Evolutionary conservation across 2,888 invertebrate species (phyloP), one percentile per base, ranked within the genome.

Genomic region (Leptopilina syphax): DNA sequence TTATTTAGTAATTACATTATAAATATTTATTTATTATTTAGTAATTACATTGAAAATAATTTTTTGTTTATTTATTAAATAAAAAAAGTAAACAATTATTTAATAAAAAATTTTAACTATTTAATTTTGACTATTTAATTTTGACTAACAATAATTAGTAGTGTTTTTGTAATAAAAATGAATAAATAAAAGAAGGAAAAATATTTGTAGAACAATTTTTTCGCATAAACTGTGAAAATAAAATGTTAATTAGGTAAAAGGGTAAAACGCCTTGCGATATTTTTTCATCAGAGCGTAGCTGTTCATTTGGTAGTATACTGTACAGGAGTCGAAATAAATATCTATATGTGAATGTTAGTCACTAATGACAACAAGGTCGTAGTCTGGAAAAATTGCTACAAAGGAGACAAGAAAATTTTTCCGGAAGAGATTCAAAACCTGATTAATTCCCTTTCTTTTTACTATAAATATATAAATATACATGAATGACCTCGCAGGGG

Each of bases 261-360:
- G 18, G 18, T 18, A 57, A 12, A 60, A 60, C 60, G 60, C 60
- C 60, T 60, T 13, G 7, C 9, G n/a, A 18, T 60, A n/a, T 12
- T 60, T 68, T 50, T 70, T 24, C 7, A 3, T 24, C 12, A 24
- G 12, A 24, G 50, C 27, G 12, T 0, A 6, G 12, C 68, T 70
- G 68, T 70, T 47, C 6, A 70, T 50, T 70, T 7, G 68, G 50
- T 70, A 50, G 68, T 50, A 70, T 70, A 70, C 41, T 13, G 1
- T 9, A 1, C 12, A 70, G 68, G 68, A 12, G 50, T 0, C 3
- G 50, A 27, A 24, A 24, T 70, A 47, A 70, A 60, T 44, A 44
- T 44, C 8, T 8, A 44, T 44, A 44, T 44, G 44, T 60, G 18
- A n/a, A 18, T 60, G 60, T n/a, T n/a, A 12, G 57, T 5, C 13